Evolutionary conservation across 2,113 vertebrate genomes (phyloP).

Genomic region (Aspidoscelis tigris): DNA sequence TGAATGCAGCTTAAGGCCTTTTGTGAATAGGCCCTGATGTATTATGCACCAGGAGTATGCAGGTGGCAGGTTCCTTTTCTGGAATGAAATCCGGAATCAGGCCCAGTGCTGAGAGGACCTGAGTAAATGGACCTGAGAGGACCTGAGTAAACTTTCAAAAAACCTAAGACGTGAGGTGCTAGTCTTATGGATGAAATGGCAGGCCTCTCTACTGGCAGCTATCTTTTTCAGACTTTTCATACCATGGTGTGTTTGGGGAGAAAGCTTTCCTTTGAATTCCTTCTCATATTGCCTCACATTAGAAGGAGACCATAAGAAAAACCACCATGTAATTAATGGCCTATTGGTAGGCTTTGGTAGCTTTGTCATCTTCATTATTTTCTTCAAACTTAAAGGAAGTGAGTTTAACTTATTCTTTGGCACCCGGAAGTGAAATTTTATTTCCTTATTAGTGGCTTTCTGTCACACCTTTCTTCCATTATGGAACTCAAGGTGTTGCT

Average conservation of each 20-base stretch:
- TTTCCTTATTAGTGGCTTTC: neutral
- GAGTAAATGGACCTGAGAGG: neutral
- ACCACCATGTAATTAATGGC: neutral
- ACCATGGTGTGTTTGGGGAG: neutral
- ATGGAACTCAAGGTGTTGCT: neutral
- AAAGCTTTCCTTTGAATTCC: neutral
- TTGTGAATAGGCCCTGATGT: too few species aligned
- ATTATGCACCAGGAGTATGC: too few species aligned
- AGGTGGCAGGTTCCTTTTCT: too few species aligned
- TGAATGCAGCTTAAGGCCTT: too few species aligned
- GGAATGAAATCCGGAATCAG: neutral
- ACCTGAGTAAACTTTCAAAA: neutral
- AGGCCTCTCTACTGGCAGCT: neutral
- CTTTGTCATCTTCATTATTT: neutral
- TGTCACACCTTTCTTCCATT: neutral
- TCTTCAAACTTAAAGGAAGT: neutral
- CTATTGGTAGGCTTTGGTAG: neutral
- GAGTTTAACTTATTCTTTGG: neutral
- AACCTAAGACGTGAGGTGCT: neutral
- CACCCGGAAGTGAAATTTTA: neutral
- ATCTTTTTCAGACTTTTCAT: neutral
- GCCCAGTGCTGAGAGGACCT: neutral
- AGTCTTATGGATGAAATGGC: slow-evolving; percentile 3
- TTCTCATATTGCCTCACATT: neutral
- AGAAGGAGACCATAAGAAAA: neutral